Evolutionary conservation across 35 echinoderm and acorn worm species (phyloP), one percentile per base, ranked within the genome.

Genomic region (Strongylocentrotus purpuratus): DNA sequence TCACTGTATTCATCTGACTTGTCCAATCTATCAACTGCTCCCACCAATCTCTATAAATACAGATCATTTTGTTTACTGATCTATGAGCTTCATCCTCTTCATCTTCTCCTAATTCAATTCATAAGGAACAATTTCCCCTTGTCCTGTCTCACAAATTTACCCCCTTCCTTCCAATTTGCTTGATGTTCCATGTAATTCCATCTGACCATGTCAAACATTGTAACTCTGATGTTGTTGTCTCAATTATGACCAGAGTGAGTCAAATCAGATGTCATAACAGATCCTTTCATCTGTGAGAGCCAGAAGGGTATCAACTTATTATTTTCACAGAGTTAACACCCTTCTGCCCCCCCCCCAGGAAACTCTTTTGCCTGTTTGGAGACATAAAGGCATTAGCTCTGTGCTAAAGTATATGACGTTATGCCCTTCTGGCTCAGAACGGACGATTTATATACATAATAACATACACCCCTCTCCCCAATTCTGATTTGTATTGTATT

Each of bases 51-150:
- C 25, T 78, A 78, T 78, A 78, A 78, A 78, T n/a, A 78, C 65
- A 78, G 22, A 78, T 78, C 65, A 78, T 78, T n/a, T 78, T 78
- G 65, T 78, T 78, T 78, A 78, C 65, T n/a, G 28, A 4, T 78
- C 22, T n/a, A 28, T 78, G 28, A 28, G 25, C 20, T 18, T 25
- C 65, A 5, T 59, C 17, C 65, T 78, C 65, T 28, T 78, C 22
- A 78, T 78, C 65, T 78, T 78, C 25, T 78, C 28, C 65, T 78
- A 78, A 78, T 78, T 78, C 65, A 78, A 78, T 78, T 78, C 65
- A 78, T 78, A 25, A 78, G 65, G 65, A 78, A 78, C 65, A 78
- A 78, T 78, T 78, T 78, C 65, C 65, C 25, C 20, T 70, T 78
- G 28, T 78, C 65, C 65, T 78, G 65, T 78, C 65, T 28, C 20